These are phyloP conservation scores for Calidris pygmaea DNA, from an alignment of 2,113 vertebrate genomes.

Conservation along the genomic window DNA sequence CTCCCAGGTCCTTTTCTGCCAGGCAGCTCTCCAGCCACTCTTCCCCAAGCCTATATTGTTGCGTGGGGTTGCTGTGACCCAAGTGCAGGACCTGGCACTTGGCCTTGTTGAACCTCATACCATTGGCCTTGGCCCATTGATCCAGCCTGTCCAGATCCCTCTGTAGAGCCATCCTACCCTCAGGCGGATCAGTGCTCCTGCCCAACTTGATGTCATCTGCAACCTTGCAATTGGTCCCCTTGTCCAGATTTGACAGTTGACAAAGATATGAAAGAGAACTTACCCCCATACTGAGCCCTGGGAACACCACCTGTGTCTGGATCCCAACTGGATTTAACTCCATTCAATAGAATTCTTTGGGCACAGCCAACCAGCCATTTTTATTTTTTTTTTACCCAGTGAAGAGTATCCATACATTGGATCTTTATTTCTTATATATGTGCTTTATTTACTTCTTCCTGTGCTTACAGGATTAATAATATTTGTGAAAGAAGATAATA, in stretches of 20 bases:
- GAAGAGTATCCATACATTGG: not conserved
- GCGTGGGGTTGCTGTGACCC: not conserved
- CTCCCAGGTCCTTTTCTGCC: not conserved
- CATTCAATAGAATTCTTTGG: not conserved
- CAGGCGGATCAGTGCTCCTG: not conserved
- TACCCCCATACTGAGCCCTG: not conserved
- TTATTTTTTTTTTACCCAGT: not conserved
- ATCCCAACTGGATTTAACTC: not conserved
- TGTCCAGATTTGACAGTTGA: not conserved
- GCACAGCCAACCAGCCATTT: not conserved
- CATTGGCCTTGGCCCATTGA: not conserved
- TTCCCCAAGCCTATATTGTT: not conserved
- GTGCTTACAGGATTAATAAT: not conserved
- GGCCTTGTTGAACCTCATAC: not conserved
- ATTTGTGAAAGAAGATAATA: not conserved
- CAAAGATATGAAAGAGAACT: not conserved
- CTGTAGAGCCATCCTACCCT: not conserved
- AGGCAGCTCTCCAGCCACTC: not conserved
- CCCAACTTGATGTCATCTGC: not conserved
- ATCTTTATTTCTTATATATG: not conserved
- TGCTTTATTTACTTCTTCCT: not conserved
- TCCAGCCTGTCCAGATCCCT: not conserved
- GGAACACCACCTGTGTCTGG: not conserved
- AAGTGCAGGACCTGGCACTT: not conserved
- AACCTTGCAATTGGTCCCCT: not conserved